Conservation (phyloP, 92 coral and sea anemone genomes). For the Galaxea fascicularis region DNA sequence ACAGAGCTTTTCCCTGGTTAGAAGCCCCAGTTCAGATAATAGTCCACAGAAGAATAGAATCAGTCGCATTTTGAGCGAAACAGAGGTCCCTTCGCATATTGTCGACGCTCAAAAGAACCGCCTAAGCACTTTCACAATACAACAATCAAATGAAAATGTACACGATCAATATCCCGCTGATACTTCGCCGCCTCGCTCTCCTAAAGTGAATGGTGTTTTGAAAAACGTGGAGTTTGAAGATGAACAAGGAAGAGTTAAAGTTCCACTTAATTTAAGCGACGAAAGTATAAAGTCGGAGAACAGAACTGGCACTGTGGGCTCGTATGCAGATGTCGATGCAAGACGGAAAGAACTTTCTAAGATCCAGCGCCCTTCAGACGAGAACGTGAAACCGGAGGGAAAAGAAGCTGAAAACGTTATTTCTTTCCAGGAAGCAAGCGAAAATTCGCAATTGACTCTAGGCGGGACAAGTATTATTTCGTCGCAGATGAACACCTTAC, state of each 20-base stretch:
- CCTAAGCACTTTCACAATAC: constrained; percentile 58
- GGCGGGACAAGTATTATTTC: neutral
- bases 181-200: constrained; percentile 31
- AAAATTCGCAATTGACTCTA: neutral
- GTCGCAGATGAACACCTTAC: neutral
- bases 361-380: neutral
- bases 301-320: neutral
- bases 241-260: constrained; percentile 8
- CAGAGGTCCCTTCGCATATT: constrained; percentile 66
- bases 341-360: constrained; percentile 10
- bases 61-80: constrained; percentile 79
- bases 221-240: constrained; percentile 56
- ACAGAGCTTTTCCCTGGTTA: constrained; percentile 19
- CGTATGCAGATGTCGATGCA: neutral
- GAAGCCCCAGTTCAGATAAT: constrained; percentile 26
- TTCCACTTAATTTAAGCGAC: neutral
- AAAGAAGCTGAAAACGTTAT: neutral
- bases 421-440: neutral
- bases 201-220: constrained; percentile 44
- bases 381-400: neutral
- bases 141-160: constrained; percentile 32
- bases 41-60: constrained; percentile 41
- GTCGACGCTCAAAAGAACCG: constrained; percentile 69
- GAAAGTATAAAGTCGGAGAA: neutral
- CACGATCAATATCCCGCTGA: constrained; percentile 20